Evolutionary conservation across 64 coral and sea anemone genomes (phyloP), one percentile per base, ranked within the genome.

Genomic region (Stichodactyla helianthus): DNA sequence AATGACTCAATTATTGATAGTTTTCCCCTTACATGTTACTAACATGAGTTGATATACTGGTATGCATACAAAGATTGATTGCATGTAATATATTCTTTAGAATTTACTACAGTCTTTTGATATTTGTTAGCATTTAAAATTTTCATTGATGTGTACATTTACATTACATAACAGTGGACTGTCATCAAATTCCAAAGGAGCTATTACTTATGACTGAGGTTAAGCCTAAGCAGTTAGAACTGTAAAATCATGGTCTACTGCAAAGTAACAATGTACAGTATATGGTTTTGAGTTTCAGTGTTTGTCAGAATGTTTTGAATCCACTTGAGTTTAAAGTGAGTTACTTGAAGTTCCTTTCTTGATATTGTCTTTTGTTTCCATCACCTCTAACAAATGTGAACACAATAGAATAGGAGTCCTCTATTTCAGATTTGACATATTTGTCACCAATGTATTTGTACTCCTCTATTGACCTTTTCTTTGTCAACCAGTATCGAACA

Each of bases 361-460:
- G 13, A 50, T 91, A 91, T 55, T 79, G 51, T 79, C 50, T 71
- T 56, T 55, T 91, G 71, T 91, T 91, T 17, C 89, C 89, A 86
- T 91, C 89, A 79, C 83, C 89, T 52, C 89, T 51, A 86, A 91
- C 83, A 86, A 91, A 91, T 25, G 53, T 86, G 19, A 91, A 91
- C 18, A 86, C 89, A 51, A 86, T 35, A 31, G 22, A 28, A 86
- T 52, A 55, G 27, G 62, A 71, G 52, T 86, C 89, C 59, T 91
- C 83, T 25, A 86, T 86, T 80, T 90, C 89, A 57, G 89, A 85
- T 77, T 55, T 64, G 8, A 90, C 67, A 74, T 77, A 90, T 85
- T 76, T 90, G 22, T 57, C 61, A 54, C 89, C 89, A 52, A 90
- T 90, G 50, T 57, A 77, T 90, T 90, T 90, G 53, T 85, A 90